Conservation (phyloP, 2,888 invertebrate genomes). For the Dryococelus australis region DNA sequence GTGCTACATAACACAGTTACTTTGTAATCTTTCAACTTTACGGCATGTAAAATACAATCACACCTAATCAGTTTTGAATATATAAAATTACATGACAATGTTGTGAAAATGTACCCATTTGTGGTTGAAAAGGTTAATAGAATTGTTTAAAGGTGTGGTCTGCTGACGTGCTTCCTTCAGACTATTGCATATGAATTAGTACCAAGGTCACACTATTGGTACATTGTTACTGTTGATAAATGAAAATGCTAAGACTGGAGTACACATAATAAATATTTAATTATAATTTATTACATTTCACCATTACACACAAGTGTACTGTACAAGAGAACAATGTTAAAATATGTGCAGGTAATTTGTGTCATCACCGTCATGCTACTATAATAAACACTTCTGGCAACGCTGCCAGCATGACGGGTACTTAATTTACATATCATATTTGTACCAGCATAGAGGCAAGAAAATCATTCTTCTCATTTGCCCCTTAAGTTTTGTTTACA, state of each 20-base stretch:
- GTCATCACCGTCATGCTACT: neutral
- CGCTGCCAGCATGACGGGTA: neutral
- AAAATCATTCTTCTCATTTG: neutral
- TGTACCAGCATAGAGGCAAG: neutral
- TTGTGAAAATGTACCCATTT: too few species aligned
- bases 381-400: neutral
- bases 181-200: too few species aligned
- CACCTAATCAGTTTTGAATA: too few species aligned
- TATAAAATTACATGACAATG: too few species aligned
- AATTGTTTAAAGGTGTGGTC: too few species aligned
- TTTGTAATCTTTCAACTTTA: too few species aligned
- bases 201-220: too few species aligned
- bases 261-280: neutral
- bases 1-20: too few species aligned
- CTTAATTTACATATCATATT: neutral
- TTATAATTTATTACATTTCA: neutral
- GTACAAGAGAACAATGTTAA: neutral
- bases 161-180: too few species aligned
- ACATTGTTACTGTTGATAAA: neutral
- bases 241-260: neutral
- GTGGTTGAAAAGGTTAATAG: too few species aligned
- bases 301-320: constrained; percentile 4
- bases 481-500: neutral
- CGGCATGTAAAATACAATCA: too few species aligned
- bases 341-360: constrained; percentile 16